phyloP scores from a whole-genome alignment of 2,113 vertebrate species.

The Vanacampus margaritifer region DNA sequence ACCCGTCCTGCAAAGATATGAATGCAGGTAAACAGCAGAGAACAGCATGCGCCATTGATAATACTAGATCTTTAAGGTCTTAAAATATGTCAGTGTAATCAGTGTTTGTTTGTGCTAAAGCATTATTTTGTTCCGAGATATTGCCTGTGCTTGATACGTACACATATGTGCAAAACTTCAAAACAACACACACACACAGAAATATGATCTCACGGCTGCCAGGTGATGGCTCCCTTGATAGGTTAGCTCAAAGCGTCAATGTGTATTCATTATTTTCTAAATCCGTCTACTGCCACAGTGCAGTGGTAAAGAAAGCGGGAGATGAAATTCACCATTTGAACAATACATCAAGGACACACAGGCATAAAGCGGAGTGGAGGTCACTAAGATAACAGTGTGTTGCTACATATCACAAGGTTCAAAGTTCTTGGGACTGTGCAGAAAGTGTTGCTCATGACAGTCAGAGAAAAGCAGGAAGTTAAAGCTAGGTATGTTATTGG shows the following conservation, averaged over 20 bases:
- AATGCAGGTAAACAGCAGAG: constrained; percentile 1
- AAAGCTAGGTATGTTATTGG: constrained; percentile 36
- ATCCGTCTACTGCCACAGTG: constrained; percentile 11
- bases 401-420: constrained; percentile 54
- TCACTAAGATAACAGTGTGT: constrained; percentile 2
- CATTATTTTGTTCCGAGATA: constrained; percentile 8
- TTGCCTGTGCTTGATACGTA: no score
- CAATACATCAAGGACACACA: neutral
- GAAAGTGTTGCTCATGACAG: constrained; percentile 23
- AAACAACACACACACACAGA: constrained; percentile 31
- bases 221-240: constrained; percentile 63
- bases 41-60: constrained; percentile 9
- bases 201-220: constrained; percentile 69
- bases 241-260: constrained; percentile 26
- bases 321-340: constrained; percentile 17
- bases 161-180: constrained; percentile 1
- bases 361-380: constrained; percentile 3
- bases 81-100: constrained; percentile 4
- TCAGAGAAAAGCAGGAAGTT: constrained; percentile 54
- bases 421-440: constrained; percentile 19
- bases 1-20: constrained; percentile 76
- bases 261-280: constrained; percentile 37
- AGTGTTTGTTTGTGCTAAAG: constrained; percentile 2
- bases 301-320: neutral
- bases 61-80: constrained; percentile 18